A percentile compares a stretch with the other conserved stretches of the same genome.
phyloP scores from a whole-genome alignment of 2,797 vertebrate genomes.

The Spondyliosoma cantharus region DNA sequence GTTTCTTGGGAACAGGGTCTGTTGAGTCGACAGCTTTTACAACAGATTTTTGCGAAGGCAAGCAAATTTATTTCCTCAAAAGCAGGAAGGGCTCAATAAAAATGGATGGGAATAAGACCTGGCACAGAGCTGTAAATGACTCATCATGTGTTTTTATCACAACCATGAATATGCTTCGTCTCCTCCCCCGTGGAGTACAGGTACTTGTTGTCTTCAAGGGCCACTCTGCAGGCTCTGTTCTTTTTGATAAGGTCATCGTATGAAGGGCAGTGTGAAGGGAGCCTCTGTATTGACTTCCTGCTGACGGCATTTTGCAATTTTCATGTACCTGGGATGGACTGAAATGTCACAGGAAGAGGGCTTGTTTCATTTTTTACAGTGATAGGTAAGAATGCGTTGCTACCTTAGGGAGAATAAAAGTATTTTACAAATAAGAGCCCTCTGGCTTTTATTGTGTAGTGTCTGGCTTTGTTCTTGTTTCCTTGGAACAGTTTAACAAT shows the following conservation, averaged over 20 bases:
- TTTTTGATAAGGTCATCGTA: conserved; percentile 47
- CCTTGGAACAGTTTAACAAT: not conserved
- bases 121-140: not conserved
- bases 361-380: not conserved
- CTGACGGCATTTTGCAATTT: conserved; percentile 32
- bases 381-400: not conserved
- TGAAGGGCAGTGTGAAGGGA: conserved; percentile 20
- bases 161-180: conserved; percentile 2
- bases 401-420: not conserved
- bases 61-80: conserved; percentile 38
- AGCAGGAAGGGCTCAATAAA: conserved; percentile 6
- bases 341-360: conserved; percentile 38
- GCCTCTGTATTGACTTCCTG: conserved; percentile 29
- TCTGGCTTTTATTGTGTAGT: not conserved
- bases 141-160: not conserved
- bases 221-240: conserved; percentile 27
- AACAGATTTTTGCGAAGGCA: conserved; percentile 17
- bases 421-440: not conserved
- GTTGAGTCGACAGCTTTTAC: conserved; percentile 3
- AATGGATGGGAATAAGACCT: not conserved
- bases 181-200: not conserved
- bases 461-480: not conserved
- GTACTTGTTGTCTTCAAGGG: conserved; percentile 37
- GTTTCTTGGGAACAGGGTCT: conserved; percentile 5
- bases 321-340: conserved; percentile 1